Evolutionary conservation across 2,113 vertebrate genomes (phyloP), one percentile per base, ranked within the genome.

Genomic region (Pseudorasbora parva): DNA sequence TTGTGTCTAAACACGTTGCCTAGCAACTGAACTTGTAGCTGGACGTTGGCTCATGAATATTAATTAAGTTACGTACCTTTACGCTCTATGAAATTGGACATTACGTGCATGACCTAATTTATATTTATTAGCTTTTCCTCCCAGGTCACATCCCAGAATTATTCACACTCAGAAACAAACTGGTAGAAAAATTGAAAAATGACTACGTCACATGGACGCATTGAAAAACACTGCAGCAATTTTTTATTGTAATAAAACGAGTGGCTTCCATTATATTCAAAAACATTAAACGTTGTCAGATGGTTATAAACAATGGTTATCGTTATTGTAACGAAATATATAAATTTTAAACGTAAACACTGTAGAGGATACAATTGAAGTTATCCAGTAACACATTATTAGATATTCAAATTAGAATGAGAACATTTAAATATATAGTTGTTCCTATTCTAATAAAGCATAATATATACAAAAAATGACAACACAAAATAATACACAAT

Each of bases 1-100:
- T 12, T 79, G 78, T 66, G 62, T 69, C 30, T 17, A 11, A 54
- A 23, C 49, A n/a, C 2, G 79, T 56, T 69, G 79, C 79, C n/a
- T 69, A 81, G 79, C 11, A 69, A 81, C 64, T 41, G 3, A 37
- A 17, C 25, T 4, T 3, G 45, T 4, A 25, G 15, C 15, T 14
- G 57, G 5, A 59, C 1, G 25, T 57, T n/a, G 27, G 8, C 9
- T 57, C 15, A 54, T 75, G 15, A 75, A 54, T 75, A 75, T 30
- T 9, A 45, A 27, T 27, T 25, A 37, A 17, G 23, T 51, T 51
- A 33, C 27, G 25, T 75, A 8, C 15, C 14, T 19, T 74, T 21
- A 68, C 8, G 64, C 19, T 15, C 60, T 7, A 0, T 9, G 30
- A 71, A 45, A 71, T 11, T 6, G 41, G 27, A 37, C 41, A 45